Evolutionary conservation across 2,888 invertebrate species (phyloP).

Genomic region (Pterostichus niger): DNA sequence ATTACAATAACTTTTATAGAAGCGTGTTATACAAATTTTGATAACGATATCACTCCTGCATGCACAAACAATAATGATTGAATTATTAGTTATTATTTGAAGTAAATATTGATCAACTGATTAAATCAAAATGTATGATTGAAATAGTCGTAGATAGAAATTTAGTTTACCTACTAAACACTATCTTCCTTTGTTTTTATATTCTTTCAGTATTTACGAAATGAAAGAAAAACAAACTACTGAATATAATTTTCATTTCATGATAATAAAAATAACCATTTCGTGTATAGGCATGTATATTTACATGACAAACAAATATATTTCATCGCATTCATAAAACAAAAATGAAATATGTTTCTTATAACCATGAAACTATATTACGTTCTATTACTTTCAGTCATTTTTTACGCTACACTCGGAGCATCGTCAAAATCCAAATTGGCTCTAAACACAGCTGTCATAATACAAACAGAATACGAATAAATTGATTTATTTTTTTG

Average conservation of each 20-base stretch:
- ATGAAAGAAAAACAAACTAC: too few relatives aligned
- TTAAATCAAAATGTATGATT: too few relatives aligned
- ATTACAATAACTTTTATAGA: too few relatives aligned
- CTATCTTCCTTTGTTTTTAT: too few relatives aligned
- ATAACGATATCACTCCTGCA: too few relatives aligned
- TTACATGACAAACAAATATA: slow-evolving; percentile 36
- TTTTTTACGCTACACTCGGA: neutral
- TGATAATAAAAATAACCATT: slow-evolving; percentile 3
- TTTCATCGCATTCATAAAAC: slow-evolving; percentile 32
- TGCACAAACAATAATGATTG: too few relatives aligned
- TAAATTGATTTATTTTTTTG: slow-evolving; percentile 50
- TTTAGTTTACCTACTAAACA: too few relatives aligned
- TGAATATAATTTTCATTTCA: neutral
- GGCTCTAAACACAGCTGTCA: slow-evolving; percentile 39
- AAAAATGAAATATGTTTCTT: slow-evolving; percentile 34
- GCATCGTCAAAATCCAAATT: slow-evolving; percentile 15
- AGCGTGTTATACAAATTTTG: too few relatives aligned
- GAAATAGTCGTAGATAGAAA: too few relatives aligned
- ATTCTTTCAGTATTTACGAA: too few relatives aligned
- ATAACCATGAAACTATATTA: slow-evolving; percentile 28
- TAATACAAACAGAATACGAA: slow-evolving; percentile 27
- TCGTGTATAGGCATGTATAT: neutral
- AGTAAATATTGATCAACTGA: too few relatives aligned
- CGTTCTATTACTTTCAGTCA: slow-evolving; percentile 11
- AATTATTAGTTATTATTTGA: too few relatives aligned